These are phyloP conservation scores for Heterotilapia buettikoferi DNA, from an alignment of 2,113 vertebrate genomes.

Conservation along the genomic window DNA sequence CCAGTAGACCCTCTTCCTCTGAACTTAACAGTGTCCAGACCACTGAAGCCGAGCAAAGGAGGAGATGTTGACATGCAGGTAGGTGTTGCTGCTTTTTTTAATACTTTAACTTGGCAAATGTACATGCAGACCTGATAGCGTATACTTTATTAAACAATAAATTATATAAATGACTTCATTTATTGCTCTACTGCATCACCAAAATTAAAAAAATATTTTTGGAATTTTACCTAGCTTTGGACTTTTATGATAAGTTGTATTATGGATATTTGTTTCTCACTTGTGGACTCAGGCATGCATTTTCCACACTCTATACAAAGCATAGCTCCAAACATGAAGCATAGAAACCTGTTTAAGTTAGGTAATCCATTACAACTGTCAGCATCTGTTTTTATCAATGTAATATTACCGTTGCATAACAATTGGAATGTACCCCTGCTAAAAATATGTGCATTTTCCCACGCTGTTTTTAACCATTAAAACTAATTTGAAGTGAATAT, in stretches of 20 bases:
- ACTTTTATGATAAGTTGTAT: neutral
- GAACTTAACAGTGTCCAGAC: constrained; percentile 60
- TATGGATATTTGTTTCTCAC: neutral
- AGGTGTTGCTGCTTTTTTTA: neutral
- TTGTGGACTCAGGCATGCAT: neutral
- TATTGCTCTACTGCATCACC: neutral
- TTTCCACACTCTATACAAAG: neutral
- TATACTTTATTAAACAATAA: neutral
- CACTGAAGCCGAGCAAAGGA: constrained; percentile 63
- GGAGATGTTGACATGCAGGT: constrained; percentile 77
- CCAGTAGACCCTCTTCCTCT: constrained; percentile 82
- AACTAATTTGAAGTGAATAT: neutral
- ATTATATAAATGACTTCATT: neutral
- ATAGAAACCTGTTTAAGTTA: neutral
- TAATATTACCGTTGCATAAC: neutral
- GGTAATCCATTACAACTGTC: neutral
- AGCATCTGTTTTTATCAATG: neutral
- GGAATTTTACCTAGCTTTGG: neutral
- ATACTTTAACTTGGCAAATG: neutral
- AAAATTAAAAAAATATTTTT: rapidly evolving
- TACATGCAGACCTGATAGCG: neutral
- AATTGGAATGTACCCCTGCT: neutral
- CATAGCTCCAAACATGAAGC: neutral
- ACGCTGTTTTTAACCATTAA: neutral
- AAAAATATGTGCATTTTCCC: neutral